Evolutionary conservation across 2,797 vertebrate genomes (phyloP), one percentile per base, ranked within the genome.

Genomic region (Acipenser transmontanus): DNA sequence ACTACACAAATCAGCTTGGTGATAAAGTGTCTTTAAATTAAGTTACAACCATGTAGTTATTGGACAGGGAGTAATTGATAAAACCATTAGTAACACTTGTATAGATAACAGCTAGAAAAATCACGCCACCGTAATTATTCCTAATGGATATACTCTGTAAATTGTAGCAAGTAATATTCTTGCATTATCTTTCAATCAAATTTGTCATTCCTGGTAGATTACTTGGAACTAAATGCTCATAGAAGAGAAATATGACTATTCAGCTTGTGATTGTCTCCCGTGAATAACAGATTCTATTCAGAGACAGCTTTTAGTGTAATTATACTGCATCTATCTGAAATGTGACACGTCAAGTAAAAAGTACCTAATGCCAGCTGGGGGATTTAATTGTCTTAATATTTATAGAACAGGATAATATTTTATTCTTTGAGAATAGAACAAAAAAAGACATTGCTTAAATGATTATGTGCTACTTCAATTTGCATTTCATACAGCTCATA

Each of bases 51-150:
- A 93, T 93, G 92, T 92, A 91, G 93, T 95, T 92, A 91, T 91
- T 90, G 90, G 90, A 92, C 88, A 88, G 88, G 88, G 88, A 90
- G 88, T 91, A 91, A 92, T 91, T 97, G 95, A 96, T 97, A 96
- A 95, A 96, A 87, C 93, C 94, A 98, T 98, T 97, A 96, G 94
- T 93, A 94, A 94, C 93, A 95, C 94, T 94, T 95, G 94, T 95
- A 93, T 91, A 94, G 94, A 97, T 95, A 95, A 94, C 93, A 91
- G 91, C 92, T 88, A 93, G 91, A 90, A 92, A 92, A 94, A 94
- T 94, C 91, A 93, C 93, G 91, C 88, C 92, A 89, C 91, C 91
- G 92, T 94, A 95, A 93, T 94, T 90, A 89, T 93, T 93, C 89
- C 89, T 94, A 97, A 95, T 96, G 92, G 92, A 91, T 93, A 93